Evolutionary conservation across 1,140 invertebrate species (phyloP).

Genomic region (Centruroides vittatus): DNA sequence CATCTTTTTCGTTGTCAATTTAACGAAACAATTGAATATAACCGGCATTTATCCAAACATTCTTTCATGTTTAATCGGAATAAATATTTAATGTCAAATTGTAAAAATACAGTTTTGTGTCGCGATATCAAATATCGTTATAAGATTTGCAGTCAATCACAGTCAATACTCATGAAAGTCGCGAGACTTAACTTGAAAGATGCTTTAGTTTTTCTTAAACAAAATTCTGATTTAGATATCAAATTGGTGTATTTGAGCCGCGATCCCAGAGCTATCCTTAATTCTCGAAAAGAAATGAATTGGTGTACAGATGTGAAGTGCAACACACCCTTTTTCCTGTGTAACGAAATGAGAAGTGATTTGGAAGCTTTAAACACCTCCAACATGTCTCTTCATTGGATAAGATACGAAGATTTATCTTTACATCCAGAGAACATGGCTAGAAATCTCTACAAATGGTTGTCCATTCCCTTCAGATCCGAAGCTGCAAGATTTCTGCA

Average conservation of each 20-base stretch:
- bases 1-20: conserved; percentile 15
- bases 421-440: conserved; percentile 53
- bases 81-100: conserved; percentile 15
- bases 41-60: conserved; percentile 11
- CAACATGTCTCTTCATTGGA: conserved; percentile 48
- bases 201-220: conserved; percentile 1
- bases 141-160: conserved; percentile 11
- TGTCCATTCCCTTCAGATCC: conserved; percentile 37
- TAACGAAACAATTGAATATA: conserved; percentile 2
- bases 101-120: conserved; percentile 12
- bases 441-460: conserved; percentile 56
- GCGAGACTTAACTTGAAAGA: conserved; percentile 14
- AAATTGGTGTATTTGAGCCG: conserved; percentile 60
- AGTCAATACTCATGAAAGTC: conserved; percentile 15
- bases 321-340: conserved; percentile 54
- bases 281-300: conserved; percentile 62
- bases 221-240: conserved; percentile 24
- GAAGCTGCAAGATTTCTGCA: conserved; percentile 14
- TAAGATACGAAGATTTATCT: conserved; percentile 62
- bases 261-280: conserved; percentile 70
- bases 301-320: conserved; percentile 78
- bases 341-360: conserved; percentile 60
- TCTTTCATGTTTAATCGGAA: conserved; percentile 17
- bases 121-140: conserved; percentile 9
- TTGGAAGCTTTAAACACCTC: conserved; percentile 47